phyloP scores from a whole-genome alignment of 2,797 vertebrate genomes.

The Buceros bicornis region DNA sequence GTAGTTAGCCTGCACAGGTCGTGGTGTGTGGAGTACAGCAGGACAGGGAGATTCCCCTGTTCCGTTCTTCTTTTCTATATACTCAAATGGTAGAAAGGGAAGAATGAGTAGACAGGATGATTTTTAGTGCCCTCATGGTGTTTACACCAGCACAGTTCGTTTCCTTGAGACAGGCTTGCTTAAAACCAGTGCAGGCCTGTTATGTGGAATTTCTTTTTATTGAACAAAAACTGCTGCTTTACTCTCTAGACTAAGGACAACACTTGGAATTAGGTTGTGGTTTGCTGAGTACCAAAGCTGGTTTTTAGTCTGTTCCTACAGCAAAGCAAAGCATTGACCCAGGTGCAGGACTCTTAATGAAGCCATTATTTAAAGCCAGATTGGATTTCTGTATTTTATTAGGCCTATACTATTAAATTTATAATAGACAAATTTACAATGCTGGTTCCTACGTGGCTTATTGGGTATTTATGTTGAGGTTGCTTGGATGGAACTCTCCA shows the following conservation, averaged over 20 bases:
- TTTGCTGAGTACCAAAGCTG: not conserved
- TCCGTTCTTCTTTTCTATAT: not conserved
- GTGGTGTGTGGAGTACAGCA: not conserved
- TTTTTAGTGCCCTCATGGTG: not conserved
- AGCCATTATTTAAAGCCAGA: not conserved
- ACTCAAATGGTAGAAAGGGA: not conserved
- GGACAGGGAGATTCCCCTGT: not conserved
- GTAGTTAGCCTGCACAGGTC: accelerated
- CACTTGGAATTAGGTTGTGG: not conserved
- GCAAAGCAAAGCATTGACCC: not conserved
- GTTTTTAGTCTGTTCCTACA: not conserved
- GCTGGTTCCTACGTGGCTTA: not conserved
- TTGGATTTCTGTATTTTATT: not conserved
- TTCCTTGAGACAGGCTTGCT: not conserved
- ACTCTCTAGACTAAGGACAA: not conserved
- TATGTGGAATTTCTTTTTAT: not conserved
- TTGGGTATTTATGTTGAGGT: not conserved
- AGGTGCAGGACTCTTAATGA: not conserved
- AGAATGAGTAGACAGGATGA: accelerated
- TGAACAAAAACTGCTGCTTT: not conserved
- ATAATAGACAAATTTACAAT: not conserved
- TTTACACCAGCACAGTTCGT: not conserved
- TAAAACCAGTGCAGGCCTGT: not conserved
- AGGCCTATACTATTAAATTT: not conserved
- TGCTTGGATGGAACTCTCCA: not conserved